Base-by-base conservation (phyloP, 2,888 invertebrate species). In the Terebella lapidaria region DNA sequence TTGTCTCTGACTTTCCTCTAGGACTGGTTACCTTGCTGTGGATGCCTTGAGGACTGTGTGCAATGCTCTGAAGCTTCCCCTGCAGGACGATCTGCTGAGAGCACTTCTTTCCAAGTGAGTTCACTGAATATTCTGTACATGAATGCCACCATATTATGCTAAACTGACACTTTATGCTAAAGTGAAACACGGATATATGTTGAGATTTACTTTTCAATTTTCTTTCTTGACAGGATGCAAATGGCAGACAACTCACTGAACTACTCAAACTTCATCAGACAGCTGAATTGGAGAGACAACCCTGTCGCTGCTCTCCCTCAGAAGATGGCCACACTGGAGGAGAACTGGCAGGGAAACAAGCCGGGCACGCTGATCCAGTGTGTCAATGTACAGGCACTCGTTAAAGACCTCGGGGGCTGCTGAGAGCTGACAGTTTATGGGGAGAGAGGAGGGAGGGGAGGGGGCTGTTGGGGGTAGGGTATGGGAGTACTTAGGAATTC, bases 211-310 rank as follows among this genome's bases (percentile, higher is more conserved):
- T 49, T 2, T 18, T 49, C 22, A 28, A n/a, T 49, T 10, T 27
- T 15, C 27, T 27, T 29, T 51, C 5, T 35, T 46, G 55, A 46
- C 53, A 61, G 57, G 29, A 51, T 52, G 52, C 49, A 27, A 10
- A 15, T 30, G 22, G 60, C 62, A 10, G 67, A 70, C 52, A 72
- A 73, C 27, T 63, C 67, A 29, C 73, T 79, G 15, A 54, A 64
- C 4, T 79, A 79, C 60, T 63, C 56, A 3, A 69, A 71, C 22
- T 70, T 79, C 18, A 62, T 78, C 24, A 60, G 69, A 46, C 61
- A 66, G 28, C 68, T 79, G 60, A 77, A 79, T 74, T 79, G 79
- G 79, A 65, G 75, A 2, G 74, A 77, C 64, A 63, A 63, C 63
- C 78, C 79, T 0, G 73, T 72, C 20, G 68, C 74, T 3, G 22